A percentile compares a stretch with the other conserved stretches of the same genome.
phyloP scores from a whole-genome alignment of 2,888 invertebrate genomes.

The Smittia sp. region DNA sequence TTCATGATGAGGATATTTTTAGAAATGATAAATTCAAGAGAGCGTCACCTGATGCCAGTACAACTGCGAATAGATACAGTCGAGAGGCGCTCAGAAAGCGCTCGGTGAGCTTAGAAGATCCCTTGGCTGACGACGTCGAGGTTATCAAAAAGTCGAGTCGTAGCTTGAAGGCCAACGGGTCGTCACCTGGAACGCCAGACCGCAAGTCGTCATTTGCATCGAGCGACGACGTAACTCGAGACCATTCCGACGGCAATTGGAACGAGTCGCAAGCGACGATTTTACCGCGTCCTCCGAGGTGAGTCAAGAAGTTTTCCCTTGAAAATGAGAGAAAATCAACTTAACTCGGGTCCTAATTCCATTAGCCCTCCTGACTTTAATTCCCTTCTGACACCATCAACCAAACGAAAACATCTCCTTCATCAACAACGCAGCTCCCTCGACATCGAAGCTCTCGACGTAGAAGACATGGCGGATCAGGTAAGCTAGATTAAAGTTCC shows the following conservation, averaged over 20 bases:
- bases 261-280: slow-evolving; percentile 87
- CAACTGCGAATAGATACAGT: slow-evolving; percentile 48
- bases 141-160: slow-evolving; percentile 46
- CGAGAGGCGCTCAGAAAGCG: slow-evolving; percentile 73
- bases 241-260: slow-evolving; percentile 85
- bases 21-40: slow-evolving; percentile 44
- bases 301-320: slow-evolving; percentile 17
- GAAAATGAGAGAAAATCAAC: slow-evolving; percentile 49
- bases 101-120: slow-evolving; percentile 69
- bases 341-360: not conserved
- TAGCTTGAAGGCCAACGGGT: slow-evolving; percentile 46
- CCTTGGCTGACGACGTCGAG: slow-evolving; percentile 51
- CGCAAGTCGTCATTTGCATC: slow-evolving; percentile 60
- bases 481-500: slow-evolving; percentile 47
- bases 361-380: slow-evolving; percentile 57
- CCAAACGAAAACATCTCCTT: slow-evolving; percentile 72
- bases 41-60: not conserved
- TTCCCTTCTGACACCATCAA: slow-evolving; percentile 70
- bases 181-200: slow-evolving; percentile 70
- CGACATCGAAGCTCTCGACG: slow-evolving; percentile 78
- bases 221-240: slow-evolving; percentile 67
- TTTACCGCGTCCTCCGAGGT: slow-evolving; percentile 67
- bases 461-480: slow-evolving; percentile 65
- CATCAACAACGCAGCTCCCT: slow-evolving; percentile 84
- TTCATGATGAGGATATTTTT: slow-evolving; percentile 61